Conservation (phyloP, 2,797 vertebrate species). For the Thaleichthys pacificus region DNA sequence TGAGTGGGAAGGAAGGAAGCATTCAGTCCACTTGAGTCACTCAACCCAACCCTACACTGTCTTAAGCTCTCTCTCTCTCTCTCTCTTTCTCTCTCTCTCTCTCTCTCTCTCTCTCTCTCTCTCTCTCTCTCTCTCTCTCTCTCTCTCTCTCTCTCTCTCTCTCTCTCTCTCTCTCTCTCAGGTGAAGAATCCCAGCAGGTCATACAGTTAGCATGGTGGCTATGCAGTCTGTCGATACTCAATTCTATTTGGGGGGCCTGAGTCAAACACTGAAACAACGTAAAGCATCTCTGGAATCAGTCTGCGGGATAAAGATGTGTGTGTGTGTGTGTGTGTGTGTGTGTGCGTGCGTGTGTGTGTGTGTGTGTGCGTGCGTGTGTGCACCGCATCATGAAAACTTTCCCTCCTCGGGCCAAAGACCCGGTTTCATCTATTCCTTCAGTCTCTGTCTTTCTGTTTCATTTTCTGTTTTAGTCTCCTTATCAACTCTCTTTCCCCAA, state of each 20-base stretch:
- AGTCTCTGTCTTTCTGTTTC: background rate
- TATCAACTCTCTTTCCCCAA: background rate
- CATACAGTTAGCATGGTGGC: background rate
- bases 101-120: background rate
- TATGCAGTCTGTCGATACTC: slow-evolving; percentile 29
- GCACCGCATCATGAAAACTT: background rate
- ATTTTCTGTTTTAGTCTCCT: background rate
- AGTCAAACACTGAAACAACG: slow-evolving; percentile 50
- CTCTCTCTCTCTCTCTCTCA: background rate
- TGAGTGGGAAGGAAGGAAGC: slow-evolving; percentile 48
- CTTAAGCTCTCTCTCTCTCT: background rate
- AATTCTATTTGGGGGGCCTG: slow-evolving; percentile 17
- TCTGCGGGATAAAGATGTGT: too few relatives aligned
- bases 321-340: too few relatives aligned
- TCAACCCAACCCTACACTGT: background rate
- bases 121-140: background rate
- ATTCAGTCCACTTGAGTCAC: slow-evolving; percentile 51
- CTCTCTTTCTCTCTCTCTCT: slow-evolving; percentile 2
- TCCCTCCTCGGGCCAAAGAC: background rate
- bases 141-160: slow-evolving; percentile 7
- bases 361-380: background rate
- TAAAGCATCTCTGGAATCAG: slow-evolving; percentile 33
- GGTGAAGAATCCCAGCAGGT: background rate
- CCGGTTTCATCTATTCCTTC: background rate
- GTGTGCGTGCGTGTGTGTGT: too few relatives aligned